Percentiles rank a stretch among this genome's conserved stretches.
These are phyloP conservation scores for Melanotaenia duboulayi DNA, from an alignment of 2,113 vertebrate species.

Conservation along the genomic window DNA sequence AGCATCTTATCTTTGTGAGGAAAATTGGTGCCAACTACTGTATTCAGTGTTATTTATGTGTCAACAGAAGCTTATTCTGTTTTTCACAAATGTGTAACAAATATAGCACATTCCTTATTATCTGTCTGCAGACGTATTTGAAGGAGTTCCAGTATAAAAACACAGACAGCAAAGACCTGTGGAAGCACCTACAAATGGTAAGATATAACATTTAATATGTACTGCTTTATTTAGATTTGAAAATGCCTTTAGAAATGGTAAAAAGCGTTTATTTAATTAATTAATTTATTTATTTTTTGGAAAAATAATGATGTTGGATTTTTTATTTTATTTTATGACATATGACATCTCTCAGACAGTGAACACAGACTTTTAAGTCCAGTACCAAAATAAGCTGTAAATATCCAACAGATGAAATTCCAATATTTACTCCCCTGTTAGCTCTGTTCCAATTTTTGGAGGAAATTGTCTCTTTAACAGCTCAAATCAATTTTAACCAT, in stretches of 20 bases:
- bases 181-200: conserved; percentile 87
- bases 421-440: too few relatives aligned
- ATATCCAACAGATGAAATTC: too few relatives aligned
- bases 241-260: background rate
- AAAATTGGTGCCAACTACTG: fast-evolving
- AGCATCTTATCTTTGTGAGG: background rate
- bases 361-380: too few relatives aligned
- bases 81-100: background rate
- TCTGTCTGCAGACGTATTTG: conserved; percentile 85
- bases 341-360: too few relatives aligned
- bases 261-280: background rate
- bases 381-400: too few relatives aligned
- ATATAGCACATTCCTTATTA: background rate
- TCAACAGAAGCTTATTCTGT: background rate
- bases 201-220: background rate
- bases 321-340: too few relatives aligned
- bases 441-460: too few relatives aligned
- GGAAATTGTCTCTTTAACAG: too few relatives aligned
- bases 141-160: conserved; percentile 80
- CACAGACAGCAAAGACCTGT: conserved; percentile 86
- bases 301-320: too few relatives aligned
- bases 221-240: fast-evolving
- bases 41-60: background rate
- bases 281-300: background rate
- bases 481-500: too few relatives aligned